Evolutionary conservation across 2,888 invertebrate genomes (phyloP).

Genomic region (Apoda limacodes): DNA sequence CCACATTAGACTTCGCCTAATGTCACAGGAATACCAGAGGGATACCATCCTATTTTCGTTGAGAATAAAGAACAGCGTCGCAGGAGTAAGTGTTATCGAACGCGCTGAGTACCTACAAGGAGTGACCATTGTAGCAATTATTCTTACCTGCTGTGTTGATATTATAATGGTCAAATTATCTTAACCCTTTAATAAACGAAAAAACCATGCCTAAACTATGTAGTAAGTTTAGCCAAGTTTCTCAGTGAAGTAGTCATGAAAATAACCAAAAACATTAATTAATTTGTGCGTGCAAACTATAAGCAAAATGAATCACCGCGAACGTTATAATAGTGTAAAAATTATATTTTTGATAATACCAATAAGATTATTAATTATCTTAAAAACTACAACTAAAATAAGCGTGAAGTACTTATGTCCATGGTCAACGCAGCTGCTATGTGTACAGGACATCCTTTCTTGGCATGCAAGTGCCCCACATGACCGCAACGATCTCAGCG

Average conservation of each 20-base stretch:
- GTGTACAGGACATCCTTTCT: slow-evolving; percentile 73
- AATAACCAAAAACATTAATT: slow-evolving; percentile 2
- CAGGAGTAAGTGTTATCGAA: slow-evolving; percentile 2
- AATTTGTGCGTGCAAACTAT: no score
- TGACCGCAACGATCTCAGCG: slow-evolving; percentile 81
- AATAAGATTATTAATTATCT: background rate
- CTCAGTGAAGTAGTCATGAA: slow-evolving; percentile 6
- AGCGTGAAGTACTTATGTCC: slow-evolving; percentile 77
- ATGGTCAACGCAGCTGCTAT: slow-evolving; percentile 70
- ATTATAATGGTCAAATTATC: slow-evolving; percentile 9
- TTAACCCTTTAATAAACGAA: background rate
- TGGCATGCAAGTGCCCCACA: slow-evolving; percentile 73
- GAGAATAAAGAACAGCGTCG: slow-evolving; percentile 7
- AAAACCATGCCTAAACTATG: slow-evolving; percentile 2
- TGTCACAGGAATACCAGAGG: slow-evolving; percentile 4
- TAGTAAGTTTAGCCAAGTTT: slow-evolving; percentile 6
- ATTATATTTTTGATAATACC: no score
- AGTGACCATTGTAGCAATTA: slow-evolving; percentile 4
- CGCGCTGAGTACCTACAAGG: slow-evolving; percentile 4
- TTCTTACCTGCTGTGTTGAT: slow-evolving; percentile 5
- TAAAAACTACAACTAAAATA: no score
- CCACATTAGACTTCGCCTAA: slow-evolving; percentile 2
- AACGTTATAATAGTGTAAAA: no score
- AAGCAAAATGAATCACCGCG: no score
- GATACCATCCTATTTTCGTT: slow-evolving; percentile 4